Conservation (phyloP, 2,797 vertebrate species). For the Schizothorax lantsangensis region DNA sequence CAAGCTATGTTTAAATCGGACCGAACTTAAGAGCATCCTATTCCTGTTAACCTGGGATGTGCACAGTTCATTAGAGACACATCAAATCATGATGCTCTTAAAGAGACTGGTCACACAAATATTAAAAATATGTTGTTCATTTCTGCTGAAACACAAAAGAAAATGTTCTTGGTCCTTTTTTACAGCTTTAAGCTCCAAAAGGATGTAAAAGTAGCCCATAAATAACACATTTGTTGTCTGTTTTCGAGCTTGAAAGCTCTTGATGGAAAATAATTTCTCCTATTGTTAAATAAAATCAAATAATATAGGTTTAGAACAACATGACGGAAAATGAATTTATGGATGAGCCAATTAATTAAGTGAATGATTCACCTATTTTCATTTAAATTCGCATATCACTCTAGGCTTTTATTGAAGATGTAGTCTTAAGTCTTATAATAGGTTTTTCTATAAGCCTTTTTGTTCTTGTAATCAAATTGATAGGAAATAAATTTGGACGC, state of each 20-base stretch:
- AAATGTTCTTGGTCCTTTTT: neutral
- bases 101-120: neutral
- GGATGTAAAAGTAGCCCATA: neutral
- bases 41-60: neutral
- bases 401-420: neutral
- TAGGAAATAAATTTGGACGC: slow-evolving; percentile 38
- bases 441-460: slow-evolving; percentile 11
- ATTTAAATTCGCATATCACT: neutral
- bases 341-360: neutral
- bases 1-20: slow-evolving; percentile 45
- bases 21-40: slow-evolving; percentile 38
- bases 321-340: neutral
- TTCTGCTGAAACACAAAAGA: neutral
- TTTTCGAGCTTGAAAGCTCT: neutral
- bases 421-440: neutral
- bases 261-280: neutral
- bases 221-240: neutral
- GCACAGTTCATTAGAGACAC: neutral
- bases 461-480: slow-evolving; percentile 32
- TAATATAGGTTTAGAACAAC: neutral
- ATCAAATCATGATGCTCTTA: neutral
- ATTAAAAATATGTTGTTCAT: neutral
- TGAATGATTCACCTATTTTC: neutral
- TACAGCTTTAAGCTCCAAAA: neutral
- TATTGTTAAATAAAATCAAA: neutral